Evolutionary conservation across 2,113 vertebrate genomes (phyloP), one percentile per base, ranked within the genome.

Genomic region (Lycaon pictus): DNA sequence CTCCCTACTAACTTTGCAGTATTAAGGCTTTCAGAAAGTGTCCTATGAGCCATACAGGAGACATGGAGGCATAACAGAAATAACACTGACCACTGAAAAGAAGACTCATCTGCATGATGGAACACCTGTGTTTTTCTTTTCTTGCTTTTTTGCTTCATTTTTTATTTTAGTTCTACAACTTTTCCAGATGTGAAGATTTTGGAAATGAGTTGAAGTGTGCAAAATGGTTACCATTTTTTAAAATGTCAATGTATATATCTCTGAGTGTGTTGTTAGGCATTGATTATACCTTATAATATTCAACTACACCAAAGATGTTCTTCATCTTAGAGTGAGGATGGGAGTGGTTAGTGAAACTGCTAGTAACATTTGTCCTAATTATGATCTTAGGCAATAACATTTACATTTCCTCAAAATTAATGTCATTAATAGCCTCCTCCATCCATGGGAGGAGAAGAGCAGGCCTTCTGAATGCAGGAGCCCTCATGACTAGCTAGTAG

Each of bases 31-130:
- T 17, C 65, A 27, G 37, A 15, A 87, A 35, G 23, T 3, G 22
- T 27, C 19, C 2, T 1, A 15, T 5, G 22, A 48, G 13, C 7
- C 43, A 2, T 1, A 1, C 0, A 22, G 7, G 4, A 37, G 3
- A 3, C 37, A 55, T 0, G 0, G 2, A 20, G n/a, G 27, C 19
- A 27, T 5, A n/a, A 85, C 0, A n/a, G 65, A 43, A 53, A 22
- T 27, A 56, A 11, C 15, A n/a, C 56, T 15, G 17, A 32, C n/a
- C 2, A 2, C 20, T n/a, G 43, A 17, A n/a, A 62, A 43, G 23
- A 32, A 56, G 27, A n/a, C 15, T 13, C 3, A 22, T 8, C 43
- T 22, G 17, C 11, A 5, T 20, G 3, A n/a, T 19, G 37, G 11
- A 12, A 4, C 7, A 53, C 23, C 32, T 20, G 25, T 2, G 17